These are phyloP conservation scores for Eueremaeus valkanovi DNA, from an alignment of 2,888 invertebrate species.

Conservation along the genomic window DNA sequence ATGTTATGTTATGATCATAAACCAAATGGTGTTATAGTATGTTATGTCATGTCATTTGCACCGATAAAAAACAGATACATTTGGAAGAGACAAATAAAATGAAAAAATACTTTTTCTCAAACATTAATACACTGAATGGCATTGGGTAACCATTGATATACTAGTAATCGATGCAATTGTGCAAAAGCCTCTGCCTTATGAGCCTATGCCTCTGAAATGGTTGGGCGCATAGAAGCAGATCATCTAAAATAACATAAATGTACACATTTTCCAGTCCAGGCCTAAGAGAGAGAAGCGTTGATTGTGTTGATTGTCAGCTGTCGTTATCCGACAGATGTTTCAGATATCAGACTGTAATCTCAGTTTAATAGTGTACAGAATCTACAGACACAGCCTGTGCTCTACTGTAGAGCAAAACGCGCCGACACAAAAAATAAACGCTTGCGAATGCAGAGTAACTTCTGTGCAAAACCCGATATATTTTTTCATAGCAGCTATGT, in stretches of 20 bases:
- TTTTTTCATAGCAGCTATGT: neutral
- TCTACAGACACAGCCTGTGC: neutral
- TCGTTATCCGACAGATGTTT: slow-evolving; percentile 39
- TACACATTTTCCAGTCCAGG: slow-evolving; percentile 6
- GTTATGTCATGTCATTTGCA: slow-evolving; percentile 32
- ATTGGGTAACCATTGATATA: slow-evolving; percentile 10
- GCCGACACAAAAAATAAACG: neutral
- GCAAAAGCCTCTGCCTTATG: neutral
- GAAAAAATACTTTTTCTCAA: neutral
- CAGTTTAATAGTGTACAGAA: slow-evolving; percentile 36
- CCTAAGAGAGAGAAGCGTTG: slow-evolving; percentile 20
- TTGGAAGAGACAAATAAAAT: neutral
- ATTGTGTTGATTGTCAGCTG: slow-evolving; percentile 36
- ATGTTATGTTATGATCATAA: slow-evolving; percentile 23
- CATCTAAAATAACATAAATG: slow-evolving; percentile 34
- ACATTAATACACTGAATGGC: neutral
- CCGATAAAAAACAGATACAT: slow-evolving; percentile 35
- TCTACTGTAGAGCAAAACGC: neutral
- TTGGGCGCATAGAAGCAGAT: slow-evolving; percentile 9
- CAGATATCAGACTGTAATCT: slow-evolving; percentile 37
- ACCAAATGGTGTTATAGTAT: slow-evolving; percentile 32
- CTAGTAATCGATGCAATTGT: slow-evolving; percentile 28
- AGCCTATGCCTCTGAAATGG: neutral
- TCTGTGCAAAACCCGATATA: neutral
- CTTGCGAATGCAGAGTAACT: neutral